A percentile compares a stretch with the other conserved stretches of the same genome.
Evolutionary conservation across 2,797 vertebrate genomes (phyloP).

Genomic region (Gephyroberyx darwinii): DNA sequence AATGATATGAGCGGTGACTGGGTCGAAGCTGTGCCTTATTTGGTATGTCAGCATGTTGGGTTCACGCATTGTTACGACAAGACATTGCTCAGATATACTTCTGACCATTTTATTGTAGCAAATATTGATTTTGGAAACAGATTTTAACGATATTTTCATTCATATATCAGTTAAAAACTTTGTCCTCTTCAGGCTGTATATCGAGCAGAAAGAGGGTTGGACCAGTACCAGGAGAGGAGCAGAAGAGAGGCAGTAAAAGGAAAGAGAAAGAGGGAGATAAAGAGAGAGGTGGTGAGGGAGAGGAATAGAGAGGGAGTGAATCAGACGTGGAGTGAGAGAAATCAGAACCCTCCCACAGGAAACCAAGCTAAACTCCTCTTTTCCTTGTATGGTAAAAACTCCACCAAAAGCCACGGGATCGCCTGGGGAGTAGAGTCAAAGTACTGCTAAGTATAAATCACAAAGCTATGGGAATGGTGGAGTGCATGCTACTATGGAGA

Average conservation of each 20-base stretch:
- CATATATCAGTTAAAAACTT: neutral
- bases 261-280: conserved; percentile 6
- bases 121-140: conserved; percentile 20
- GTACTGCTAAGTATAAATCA: conserved; percentile 79
- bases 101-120: neutral
- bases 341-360: conserved; percentile 84
- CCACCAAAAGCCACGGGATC: conserved; percentile 78
- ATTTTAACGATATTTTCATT: neutral
- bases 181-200: neutral
- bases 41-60: conserved; percentile 44
- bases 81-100: conserved; percentile 9
- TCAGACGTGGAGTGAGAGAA: conserved; percentile 69
- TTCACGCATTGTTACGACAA: conserved; percentile 30
- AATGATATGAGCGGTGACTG: conserved; percentile 29
- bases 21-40: conserved; percentile 46
- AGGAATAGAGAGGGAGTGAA: conserved; percentile 57
- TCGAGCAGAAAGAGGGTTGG: neutral
- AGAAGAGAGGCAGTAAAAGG: neutral
- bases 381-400: conserved; percentile 86
- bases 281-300: conserved; percentile 24
- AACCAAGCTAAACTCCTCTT: conserved; percentile 77
- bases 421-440: conserved; percentile 77
- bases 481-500: conserved; percentile 38
- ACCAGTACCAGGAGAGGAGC: conserved; percentile 8
- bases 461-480: conserved; percentile 62